phyloP scores from a whole-genome alignment of 2,113 vertebrate species.

The Laterallus jamaicensis region DNA sequence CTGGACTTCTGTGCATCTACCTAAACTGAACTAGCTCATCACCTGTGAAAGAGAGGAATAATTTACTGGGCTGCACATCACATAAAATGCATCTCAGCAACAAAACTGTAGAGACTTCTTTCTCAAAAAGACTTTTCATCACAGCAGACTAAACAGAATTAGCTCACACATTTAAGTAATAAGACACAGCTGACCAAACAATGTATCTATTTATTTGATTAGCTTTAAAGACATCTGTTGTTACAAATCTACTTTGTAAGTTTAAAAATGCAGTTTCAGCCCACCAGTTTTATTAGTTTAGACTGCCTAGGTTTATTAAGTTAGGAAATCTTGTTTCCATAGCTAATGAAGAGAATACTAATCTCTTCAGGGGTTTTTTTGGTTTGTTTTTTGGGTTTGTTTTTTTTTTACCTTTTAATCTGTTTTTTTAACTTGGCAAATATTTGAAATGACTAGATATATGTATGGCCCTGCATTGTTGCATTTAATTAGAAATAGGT shows the following conservation, averaged over 20 bases:
- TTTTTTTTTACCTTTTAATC: background rate
- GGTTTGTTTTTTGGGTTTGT: background rate
- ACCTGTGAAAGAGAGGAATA: background rate
- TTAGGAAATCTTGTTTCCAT: conserved; percentile 1
- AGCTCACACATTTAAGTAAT: conserved; percentile 63
- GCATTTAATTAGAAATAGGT: background rate
- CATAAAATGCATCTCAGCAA: background rate
- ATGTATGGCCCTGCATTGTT: background rate
- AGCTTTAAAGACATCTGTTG: conserved; percentile 51
- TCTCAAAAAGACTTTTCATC: conserved; percentile 3
- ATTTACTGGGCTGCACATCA: background rate
- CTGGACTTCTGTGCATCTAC: background rate
- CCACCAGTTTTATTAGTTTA: conserved; percentile 13
- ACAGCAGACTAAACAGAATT: conserved; percentile 58
- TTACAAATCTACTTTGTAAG: background rate
- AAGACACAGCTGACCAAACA: conserved; percentile 74
- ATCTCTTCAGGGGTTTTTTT: background rate
- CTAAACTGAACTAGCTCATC: background rate
- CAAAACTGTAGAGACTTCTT: background rate
- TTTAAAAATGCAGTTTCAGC: conserved; percentile 10
- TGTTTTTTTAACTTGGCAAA: background rate
- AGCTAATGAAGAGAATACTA: background rate
- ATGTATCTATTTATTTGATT: conserved; percentile 60
- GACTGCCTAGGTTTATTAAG: background rate
- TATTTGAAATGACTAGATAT: background rate